Evolutionary conservation across 2,797 vertebrate genomes (phyloP).

Genomic region (Sternarchorhynchus goeldii): DNA sequence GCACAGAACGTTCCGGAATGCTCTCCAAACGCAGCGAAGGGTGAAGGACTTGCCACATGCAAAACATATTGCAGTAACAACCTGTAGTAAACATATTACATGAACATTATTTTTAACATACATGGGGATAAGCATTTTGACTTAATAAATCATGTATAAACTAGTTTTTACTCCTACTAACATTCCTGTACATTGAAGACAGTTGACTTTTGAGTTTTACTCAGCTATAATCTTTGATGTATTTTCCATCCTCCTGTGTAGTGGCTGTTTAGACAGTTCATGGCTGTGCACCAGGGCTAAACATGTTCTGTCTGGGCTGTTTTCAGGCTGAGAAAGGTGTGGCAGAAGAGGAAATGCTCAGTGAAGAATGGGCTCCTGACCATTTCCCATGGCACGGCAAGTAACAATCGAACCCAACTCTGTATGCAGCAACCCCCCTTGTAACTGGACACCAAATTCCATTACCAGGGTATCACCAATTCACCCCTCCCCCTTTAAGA

Average conservation of each 20-base stretch:
- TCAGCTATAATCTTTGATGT: not conserved
- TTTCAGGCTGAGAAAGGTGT: conserved; percentile 91
- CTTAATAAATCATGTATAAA: too few species aligned
- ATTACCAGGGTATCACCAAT: conserved; percentile 21
- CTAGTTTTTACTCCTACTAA: too few species aligned
- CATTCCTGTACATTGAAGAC: too few species aligned
- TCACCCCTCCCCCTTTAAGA: not conserved
- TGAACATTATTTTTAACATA: too few species aligned
- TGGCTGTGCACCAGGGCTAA: not conserved
- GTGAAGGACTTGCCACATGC: conserved; percentile 68
- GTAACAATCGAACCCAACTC: conserved; percentile 42
- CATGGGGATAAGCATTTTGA: too few species aligned
- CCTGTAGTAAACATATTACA: too few species aligned
- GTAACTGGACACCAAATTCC: not conserved
- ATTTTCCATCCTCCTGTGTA: too few species aligned
- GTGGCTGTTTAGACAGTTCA: too few species aligned
- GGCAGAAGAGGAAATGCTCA: conserved; percentile 97
- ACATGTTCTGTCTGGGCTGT: not conserved
- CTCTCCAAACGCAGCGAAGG: conserved; percentile 95
- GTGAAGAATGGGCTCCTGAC: conserved; percentile 93
- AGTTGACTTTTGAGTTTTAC: not conserved
- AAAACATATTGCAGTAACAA: not conserved
- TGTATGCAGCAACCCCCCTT: not conserved
- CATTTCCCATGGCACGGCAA: conserved; percentile 93
- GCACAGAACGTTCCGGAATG: conserved; percentile 85